Conservation (phyloP, 2,797 vertebrate species). For the Phalanger gymnotis region DNA sequence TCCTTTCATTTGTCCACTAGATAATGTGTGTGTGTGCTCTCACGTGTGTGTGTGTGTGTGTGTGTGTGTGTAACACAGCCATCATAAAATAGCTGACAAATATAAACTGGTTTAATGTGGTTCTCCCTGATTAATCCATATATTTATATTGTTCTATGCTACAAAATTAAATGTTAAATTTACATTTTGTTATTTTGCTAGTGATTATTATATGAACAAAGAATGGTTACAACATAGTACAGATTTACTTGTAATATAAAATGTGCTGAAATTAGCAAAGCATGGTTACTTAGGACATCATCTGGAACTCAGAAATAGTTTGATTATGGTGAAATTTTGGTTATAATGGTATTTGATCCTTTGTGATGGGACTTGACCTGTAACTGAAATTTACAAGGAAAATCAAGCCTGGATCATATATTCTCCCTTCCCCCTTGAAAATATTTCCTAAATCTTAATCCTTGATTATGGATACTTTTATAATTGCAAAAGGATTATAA, state of each 20-base stretch:
- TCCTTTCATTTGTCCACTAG: neutral
- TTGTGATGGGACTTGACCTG: neutral
- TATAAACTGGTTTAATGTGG: neutral
- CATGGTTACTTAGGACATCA: neutral
- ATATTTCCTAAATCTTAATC: neutral
- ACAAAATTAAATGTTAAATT: neutral
- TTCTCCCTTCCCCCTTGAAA: neutral
- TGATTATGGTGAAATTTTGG: neutral
- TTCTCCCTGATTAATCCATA: neutral
- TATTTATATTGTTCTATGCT: neutral
- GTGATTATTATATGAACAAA: neutral
- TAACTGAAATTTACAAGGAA: neutral
- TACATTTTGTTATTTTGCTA: neutral
- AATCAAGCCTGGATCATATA: neutral
- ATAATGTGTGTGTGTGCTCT: neutral
- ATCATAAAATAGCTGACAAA: neutral
- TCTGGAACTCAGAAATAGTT: neutral
- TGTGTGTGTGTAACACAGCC: neutral
- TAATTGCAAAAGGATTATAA: too few species aligned
- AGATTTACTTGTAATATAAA: neutral
- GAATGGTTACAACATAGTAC: neutral
- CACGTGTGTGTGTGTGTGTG: too few species aligned
- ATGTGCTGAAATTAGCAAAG: neutral
- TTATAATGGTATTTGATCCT: neutral
- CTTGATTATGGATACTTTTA: neutral